A percentile compares a stretch with the other conserved stretches of the same genome.
phyloP scores from a whole-genome alignment of 2,113 vertebrate genomes.

The Microtus ochrogaster region DNA sequence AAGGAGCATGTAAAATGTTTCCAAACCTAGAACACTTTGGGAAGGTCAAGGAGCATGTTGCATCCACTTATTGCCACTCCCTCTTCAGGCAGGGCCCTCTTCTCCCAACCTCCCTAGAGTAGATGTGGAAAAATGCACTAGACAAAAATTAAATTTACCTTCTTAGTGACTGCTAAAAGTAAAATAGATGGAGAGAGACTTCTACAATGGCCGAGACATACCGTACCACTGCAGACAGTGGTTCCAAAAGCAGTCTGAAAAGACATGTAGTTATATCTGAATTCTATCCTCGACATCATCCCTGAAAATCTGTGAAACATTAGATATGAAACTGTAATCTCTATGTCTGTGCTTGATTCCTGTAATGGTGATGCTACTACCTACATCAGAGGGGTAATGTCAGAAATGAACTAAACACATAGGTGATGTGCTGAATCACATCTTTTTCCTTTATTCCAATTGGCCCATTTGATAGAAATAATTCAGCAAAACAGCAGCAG shows the following conservation, averaged over 20 bases:
- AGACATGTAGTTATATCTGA: background rate
- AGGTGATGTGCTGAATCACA: background rate
- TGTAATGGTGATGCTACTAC: too few species aligned
- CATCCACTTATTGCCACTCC: background rate
- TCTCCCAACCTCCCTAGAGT: background rate
- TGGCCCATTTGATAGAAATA: conserved; percentile 16
- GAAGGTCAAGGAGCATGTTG: background rate
- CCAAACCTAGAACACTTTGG: background rate
- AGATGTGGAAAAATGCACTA: background rate
- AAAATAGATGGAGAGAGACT: background rate
- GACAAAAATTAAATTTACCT: background rate
- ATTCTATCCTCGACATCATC: background rate
- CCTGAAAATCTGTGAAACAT: background rate
- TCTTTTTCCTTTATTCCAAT: background rate
- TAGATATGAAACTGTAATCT: background rate
- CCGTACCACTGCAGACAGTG: background rate
- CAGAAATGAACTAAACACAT: background rate
- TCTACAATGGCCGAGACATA: background rate
- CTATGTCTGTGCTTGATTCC: background rate
- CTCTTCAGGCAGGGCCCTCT: background rate
- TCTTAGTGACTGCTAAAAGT: background rate
- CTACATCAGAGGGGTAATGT: background rate
- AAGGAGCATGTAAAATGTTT: background rate
- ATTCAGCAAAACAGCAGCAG: background rate
- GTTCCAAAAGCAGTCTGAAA: background rate